These are phyloP conservation scores for Mystacides longicornis DNA, from an alignment of 2,888 invertebrate genomes.

Conservation along the genomic window DNA sequence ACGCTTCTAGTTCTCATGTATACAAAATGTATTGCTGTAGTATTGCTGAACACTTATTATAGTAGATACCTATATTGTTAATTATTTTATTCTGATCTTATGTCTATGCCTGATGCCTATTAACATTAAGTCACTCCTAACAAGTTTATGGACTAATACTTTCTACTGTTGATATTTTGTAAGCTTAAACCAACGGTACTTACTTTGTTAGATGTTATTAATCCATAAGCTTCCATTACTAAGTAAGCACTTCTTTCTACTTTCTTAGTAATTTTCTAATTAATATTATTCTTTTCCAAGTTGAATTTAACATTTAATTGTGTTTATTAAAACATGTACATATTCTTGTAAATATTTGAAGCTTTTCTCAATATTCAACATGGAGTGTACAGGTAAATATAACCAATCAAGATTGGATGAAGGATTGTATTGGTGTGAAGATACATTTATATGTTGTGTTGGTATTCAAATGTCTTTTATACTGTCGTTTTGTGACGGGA, in stretches of 20 bases:
- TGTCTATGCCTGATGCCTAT: slow-evolving; percentile 18
- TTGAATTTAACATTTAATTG: slow-evolving; percentile 10
- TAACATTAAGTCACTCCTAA: background rate
- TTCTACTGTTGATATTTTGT: background rate
- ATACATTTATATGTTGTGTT: slow-evolving; percentile 43
- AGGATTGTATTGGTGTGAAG: slow-evolving; percentile 3
- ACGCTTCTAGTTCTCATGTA: slow-evolving; percentile 29
- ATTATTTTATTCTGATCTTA: slow-evolving; percentile 1
- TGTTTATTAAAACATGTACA: slow-evolving; percentile 7
- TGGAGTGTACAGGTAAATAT: slow-evolving; percentile 25
- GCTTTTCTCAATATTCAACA: slow-evolving; percentile 31
- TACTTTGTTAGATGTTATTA: background rate
- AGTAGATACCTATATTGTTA: background rate
- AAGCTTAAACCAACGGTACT: background rate
- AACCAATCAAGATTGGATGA: no score
- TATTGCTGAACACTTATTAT: slow-evolving; percentile 10
- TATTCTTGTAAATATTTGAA: slow-evolving; percentile 26
- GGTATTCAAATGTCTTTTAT: slow-evolving; percentile 58
- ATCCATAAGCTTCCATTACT: background rate
- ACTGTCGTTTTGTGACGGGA: slow-evolving; percentile 19
- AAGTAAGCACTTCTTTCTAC: slow-evolving; percentile 6
- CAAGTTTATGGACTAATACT: background rate
- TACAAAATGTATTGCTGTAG: background rate
- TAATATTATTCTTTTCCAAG: slow-evolving; percentile 5
- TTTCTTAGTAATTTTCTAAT: slow-evolving; percentile 9